These are phyloP conservation scores for Tympanuchus pallidicinctus DNA, from an alignment of 2,113 vertebrate genomes.

Conservation along the genomic window DNA sequence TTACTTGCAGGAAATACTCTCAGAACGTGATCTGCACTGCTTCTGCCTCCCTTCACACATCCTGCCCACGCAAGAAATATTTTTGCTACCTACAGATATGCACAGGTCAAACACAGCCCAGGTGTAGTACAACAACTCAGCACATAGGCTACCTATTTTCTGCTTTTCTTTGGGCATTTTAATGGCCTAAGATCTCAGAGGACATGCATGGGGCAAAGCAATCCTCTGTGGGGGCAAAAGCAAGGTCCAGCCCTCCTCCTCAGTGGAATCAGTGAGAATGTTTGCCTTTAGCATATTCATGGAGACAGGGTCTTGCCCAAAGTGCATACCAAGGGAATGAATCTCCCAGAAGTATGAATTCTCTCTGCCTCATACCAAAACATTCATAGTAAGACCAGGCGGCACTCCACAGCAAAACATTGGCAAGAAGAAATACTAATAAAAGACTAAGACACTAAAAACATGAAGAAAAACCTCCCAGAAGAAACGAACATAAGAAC, in stretches of 20 bases:
- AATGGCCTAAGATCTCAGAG: neutral
- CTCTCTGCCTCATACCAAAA: slow-evolving; percentile 59
- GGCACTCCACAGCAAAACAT: slow-evolving; percentile 21
- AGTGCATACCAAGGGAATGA: slow-evolving; percentile 57
- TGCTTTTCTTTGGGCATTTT: neutral
- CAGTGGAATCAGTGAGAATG: slow-evolving; percentile 22
- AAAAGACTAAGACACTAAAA: slow-evolving; percentile 43
- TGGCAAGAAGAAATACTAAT: slow-evolving; percentile 51
- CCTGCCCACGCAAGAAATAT: accelerated
- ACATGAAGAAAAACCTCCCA: slow-evolving; percentile 45
- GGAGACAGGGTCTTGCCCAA: slow-evolving; percentile 37
- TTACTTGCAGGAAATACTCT: neutral
- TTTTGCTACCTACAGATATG: neutral
- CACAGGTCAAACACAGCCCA: neutral
- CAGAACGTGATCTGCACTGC: neutral
- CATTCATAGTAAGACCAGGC: slow-evolving; percentile 60
- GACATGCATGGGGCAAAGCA: accelerated
- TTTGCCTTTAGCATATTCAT: slow-evolving; percentile 19
- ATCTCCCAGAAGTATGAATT: slow-evolving; percentile 52
- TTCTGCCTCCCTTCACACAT: neutral
- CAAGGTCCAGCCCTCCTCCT: neutral
- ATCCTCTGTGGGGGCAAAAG: neutral
- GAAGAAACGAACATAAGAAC: slow-evolving; percentile 57
- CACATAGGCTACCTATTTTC: neutral
- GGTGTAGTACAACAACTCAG: neutral